Base-by-base conservation (phyloP, 2,113 vertebrate species). In the Ictalurus punctatus region DNA sequence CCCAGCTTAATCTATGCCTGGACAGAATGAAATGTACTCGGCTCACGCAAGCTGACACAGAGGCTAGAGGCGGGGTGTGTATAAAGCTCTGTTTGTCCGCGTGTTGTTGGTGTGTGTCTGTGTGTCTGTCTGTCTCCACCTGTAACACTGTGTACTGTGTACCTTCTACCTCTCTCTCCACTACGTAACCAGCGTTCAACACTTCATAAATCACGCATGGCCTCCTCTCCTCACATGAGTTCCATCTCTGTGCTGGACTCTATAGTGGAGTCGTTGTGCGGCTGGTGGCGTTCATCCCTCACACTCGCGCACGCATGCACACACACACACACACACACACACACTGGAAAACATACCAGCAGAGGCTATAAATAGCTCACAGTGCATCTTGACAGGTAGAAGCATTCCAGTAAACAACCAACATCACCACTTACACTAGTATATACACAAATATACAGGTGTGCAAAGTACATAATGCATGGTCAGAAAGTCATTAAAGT, bases 161-260 rank as follows among this genome's bases (percentile, higher is more conserved):
- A 93, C 94, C 83, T 90, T 92, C 88, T 69, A 34, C 91, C 93
- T 92, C 10, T 89, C 91, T 92, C 92, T 93, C 90, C 91, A 90
- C 93, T 93, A 86, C 94, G 93, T 92, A 93, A 94, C 92, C 94
- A 91, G 91, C 86, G 90, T 91, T 94, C 95, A 94, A 92, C 95
- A 95, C 94, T 94, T 91, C 95, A 95, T 95, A 95, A 95, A 95
- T 95, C 94, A 95, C 91, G 71, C 93, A 93, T 88, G 92, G 89
- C 90, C 94, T 91, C 90, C 94, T 91, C 88, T 94, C 93, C 91
- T 88, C 87, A 13, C 91, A 92, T 91, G 92, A 94, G 92, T 94
- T 92, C 92, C 91, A 91, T 91, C 91, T 91, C 93, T 79, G 89
- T 34, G 82, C 89, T 1, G 92, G 89, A 90, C 30, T 86, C 84